These are phyloP conservation scores for Atractosteus spatula DNA, from an alignment of 2,113 vertebrate species.

Conservation along the genomic window DNA sequence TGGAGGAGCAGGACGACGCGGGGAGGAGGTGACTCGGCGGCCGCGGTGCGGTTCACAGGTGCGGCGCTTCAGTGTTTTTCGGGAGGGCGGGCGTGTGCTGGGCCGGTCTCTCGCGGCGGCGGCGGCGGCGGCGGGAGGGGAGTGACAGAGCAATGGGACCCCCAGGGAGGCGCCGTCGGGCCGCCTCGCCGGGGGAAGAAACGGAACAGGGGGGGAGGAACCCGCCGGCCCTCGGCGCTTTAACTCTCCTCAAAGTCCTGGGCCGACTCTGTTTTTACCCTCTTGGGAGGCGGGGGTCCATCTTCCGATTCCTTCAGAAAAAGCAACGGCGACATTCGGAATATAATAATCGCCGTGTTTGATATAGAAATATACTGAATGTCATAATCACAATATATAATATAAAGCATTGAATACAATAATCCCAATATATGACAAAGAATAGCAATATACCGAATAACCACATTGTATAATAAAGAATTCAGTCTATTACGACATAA, in stretches of 20 bases:
- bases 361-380: no score
- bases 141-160: not conserved
- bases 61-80: constrained; percentile 8
- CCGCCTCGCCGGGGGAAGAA: not conserved
- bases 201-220: constrained; percentile 27
- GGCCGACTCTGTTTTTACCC: constrained; percentile 87
- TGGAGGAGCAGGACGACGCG: constrained; percentile 43
- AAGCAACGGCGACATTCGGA: not conserved
- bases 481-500: no score
- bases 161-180: constrained; percentile 9
- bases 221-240: constrained; percentile 40
- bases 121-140: not conserved
- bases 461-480: no score
- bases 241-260: constrained; percentile 89
- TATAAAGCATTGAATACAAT: no score
- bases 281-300: constrained; percentile 86
- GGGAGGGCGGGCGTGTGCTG: not conserved
- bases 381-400: no score
- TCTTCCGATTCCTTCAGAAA: constrained; percentile 78
- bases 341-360: no score
- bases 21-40: constrained; percentile 3
- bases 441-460: no score
- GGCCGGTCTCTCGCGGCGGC: constrained; percentile 7
- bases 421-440: no score
- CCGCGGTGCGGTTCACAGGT: constrained; percentile 15